Conservation (phyloP, 2,797 vertebrate species). For the Sebastiscus albofasciatus region DNA sequence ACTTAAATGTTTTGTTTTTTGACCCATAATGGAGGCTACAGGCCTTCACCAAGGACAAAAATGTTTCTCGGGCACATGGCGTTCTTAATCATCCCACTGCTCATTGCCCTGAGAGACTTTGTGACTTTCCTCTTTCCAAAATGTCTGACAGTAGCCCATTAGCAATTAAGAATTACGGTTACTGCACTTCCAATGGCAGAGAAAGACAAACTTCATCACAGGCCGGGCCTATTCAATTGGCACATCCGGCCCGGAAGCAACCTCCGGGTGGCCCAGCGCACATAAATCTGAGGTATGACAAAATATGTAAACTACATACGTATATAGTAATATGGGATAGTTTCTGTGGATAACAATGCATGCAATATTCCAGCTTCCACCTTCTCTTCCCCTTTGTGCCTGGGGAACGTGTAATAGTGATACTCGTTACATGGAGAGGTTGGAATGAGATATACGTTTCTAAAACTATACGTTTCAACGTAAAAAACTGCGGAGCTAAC, state of each 20-base stretch:
- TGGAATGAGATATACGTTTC: too few species aligned
- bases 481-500: too few species aligned
- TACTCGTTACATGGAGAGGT: rapidly evolving
- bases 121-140: slow-evolving; percentile 50
- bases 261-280: neutral
- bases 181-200: slow-evolving; percentile 27
- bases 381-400: too few species aligned
- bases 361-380: too few species aligned
- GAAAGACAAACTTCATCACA: slow-evolving; percentile 16
- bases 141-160: slow-evolving; percentile 42
- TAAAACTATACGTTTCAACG: too few species aligned
- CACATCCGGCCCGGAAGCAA: neutral
- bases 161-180: slow-evolving; percentile 45
- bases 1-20: slow-evolving; percentile 16
- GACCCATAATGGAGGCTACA: slow-evolving; percentile 28
- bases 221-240: too few species aligned
- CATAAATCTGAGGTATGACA: too few species aligned
- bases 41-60: slow-evolving; percentile 43
- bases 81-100: slow-evolving; percentile 52
- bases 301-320: too few species aligned
- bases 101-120: slow-evolving; percentile 44
- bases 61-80: slow-evolving; percentile 26
- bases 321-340: too few species aligned
- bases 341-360: too few species aligned
- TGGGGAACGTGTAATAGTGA: too few species aligned